Evolutionary conservation across 2,888 invertebrate genomes (phyloP).

Genomic region (Dynastes grantii): DNA sequence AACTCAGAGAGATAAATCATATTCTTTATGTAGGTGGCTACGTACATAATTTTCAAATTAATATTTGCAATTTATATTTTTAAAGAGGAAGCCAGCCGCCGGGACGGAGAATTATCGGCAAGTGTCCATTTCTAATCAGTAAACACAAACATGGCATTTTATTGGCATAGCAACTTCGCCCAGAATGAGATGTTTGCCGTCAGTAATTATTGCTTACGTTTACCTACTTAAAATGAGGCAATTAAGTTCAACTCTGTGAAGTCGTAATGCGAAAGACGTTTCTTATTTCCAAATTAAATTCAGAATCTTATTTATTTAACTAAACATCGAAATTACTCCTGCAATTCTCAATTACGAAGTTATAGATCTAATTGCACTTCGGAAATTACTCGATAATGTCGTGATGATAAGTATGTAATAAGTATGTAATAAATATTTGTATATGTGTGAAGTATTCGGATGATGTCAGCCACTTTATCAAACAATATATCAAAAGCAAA

Average conservation of each 20-base stretch:
- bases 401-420: neutral
- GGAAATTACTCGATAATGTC: slow-evolving; percentile 11
- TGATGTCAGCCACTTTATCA: too few species aligned
- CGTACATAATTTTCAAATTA: slow-evolving; percentile 3
- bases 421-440: neutral
- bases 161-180: slow-evolving; percentile 7
- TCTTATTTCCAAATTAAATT: slow-evolving; percentile 35
- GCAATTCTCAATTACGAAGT: slow-evolving; percentile 23
- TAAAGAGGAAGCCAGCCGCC: neutral
- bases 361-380: slow-evolving; percentile 27
- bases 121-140: slow-evolving; percentile 43
- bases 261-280: slow-evolving; percentile 18
- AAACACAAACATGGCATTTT: slow-evolving; percentile 41
- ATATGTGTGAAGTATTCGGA: neutral
- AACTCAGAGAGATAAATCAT: neutral
- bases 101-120: slow-evolving; percentile 20
- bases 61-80: slow-evolving; percentile 26
- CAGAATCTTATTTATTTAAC: slow-evolving; percentile 33
- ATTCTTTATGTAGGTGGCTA: neutral
- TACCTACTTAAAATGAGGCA: slow-evolving; percentile 45
- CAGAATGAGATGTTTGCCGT: slow-evolving; percentile 44
- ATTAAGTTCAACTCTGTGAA: slow-evolving; percentile 42
- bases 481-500: too few species aligned
- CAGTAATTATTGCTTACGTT: slow-evolving; percentile 45
- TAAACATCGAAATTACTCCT: slow-evolving; percentile 25